phyloP scores from a whole-genome alignment of 2,888 invertebrate species.

The Drosophila gaucha region DNA sequence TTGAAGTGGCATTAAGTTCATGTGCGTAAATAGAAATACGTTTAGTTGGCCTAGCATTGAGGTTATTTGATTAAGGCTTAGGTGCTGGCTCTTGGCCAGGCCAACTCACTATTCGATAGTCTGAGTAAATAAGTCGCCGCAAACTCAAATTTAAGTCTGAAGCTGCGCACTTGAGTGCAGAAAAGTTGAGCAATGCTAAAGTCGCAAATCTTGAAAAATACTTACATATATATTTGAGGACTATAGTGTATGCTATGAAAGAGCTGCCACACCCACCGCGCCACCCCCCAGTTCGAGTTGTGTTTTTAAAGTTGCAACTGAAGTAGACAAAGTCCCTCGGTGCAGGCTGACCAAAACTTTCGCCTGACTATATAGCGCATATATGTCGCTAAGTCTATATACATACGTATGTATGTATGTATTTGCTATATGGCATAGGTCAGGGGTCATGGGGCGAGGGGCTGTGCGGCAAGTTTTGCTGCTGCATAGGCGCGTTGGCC shows the following conservation, averaged over 20 bases:
- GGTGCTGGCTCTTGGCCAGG: background rate
- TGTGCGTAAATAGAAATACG: background rate
- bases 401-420: background rate
- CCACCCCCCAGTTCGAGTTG: background rate
- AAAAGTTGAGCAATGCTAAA: conserved; percentile 35
- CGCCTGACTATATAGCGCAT: conserved; percentile 12
- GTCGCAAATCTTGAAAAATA: conserved; percentile 19
- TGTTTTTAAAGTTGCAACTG: conserved; percentile 28
- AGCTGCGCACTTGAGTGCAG: conserved; percentile 24
- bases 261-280: background rate
- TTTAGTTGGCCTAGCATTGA: background rate
- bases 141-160: conserved; percentile 35
- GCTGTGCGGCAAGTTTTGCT: conserved; percentile 38
- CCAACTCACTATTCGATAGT: conserved; percentile 1
- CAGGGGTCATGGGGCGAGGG: conserved; percentile 5
- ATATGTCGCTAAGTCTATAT: background rate
- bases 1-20: too few relatives aligned
- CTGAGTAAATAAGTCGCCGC: conserved; percentile 17
- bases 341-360: conserved; percentile 52
- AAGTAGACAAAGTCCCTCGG: conserved; percentile 39
- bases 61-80: conserved; percentile 22
- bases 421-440: conserved; percentile 23
- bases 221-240: conserved; percentile 3
- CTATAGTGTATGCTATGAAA: conserved; percentile 7
- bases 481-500: conserved; percentile 63